Evolutionary conservation across 2,888 invertebrate species (phyloP).

Genomic region (Ariolimax columbianus): DNA sequence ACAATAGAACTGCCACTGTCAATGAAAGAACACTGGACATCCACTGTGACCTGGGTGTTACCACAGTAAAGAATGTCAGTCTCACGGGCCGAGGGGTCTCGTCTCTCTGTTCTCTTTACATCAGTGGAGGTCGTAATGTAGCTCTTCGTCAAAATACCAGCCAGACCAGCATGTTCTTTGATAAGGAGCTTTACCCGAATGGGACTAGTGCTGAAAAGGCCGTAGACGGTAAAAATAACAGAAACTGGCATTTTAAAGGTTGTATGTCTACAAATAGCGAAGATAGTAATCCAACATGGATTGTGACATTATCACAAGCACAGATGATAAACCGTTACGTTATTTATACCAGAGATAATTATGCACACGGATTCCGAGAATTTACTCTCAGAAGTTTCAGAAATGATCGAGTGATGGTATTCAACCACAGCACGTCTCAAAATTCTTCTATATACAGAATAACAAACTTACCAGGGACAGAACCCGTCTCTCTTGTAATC

Average conservation of each 20-base stretch:
- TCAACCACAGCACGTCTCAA: not conserved
- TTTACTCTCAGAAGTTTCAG: not conserved
- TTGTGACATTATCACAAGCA: not conserved
- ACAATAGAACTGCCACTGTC: not conserved
- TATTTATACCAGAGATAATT: not conserved
- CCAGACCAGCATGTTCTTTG: not conserved
- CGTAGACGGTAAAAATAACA: not conserved
- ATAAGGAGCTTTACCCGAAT: not conserved
- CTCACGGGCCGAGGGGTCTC: not conserved
- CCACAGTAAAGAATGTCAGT: not conserved
- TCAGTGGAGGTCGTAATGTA: slow-evolving; percentile 25
- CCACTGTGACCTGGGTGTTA: slow-evolving; percentile 5
- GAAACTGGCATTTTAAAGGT: no score
- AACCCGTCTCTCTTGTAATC: not conserved
- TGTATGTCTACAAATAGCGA: not conserved
- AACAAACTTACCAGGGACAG: not conserved
- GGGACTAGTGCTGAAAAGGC: not conserved
- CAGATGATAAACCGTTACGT: not conserved
- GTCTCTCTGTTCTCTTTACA: slow-evolving; percentile 5
- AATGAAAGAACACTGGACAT: slow-evolving; percentile 14
- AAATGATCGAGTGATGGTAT: not conserved
- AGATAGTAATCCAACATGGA: not conserved
- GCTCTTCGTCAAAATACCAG: not conserved
- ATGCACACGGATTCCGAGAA: not conserved
- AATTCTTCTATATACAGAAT: not conserved